Evolutionary conservation across 2,797 vertebrate species (phyloP).

Genomic region (Echeneis naucrates): DNA sequence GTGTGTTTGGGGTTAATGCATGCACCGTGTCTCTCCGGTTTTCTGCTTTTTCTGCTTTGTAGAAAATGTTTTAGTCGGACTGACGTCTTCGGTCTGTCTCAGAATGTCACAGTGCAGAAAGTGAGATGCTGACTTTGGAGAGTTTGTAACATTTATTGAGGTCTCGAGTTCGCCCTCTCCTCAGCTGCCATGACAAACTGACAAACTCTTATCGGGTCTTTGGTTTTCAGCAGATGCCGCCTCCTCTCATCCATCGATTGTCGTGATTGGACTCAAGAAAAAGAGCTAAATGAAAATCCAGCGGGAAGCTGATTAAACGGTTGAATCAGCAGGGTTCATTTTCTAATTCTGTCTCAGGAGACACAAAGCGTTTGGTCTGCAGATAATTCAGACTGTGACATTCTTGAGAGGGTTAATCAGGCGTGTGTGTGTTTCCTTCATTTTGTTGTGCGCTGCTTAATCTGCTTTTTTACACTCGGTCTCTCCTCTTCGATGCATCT

Average conservation of each 20-base stretch:
- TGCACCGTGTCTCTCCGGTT: constrained; percentile 34
- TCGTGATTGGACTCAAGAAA: constrained; percentile 5
- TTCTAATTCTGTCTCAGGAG: constrained; percentile 16
- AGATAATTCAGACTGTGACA: constrained; percentile 52
- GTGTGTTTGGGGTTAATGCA: constrained; percentile 24
- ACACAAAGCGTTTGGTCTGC: neutral
- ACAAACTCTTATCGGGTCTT: neutral
- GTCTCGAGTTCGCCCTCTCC: too few relatives aligned
- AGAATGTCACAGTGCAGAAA: constrained; percentile 40
- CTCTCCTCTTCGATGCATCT: neutral
- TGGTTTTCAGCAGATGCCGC: neutral
- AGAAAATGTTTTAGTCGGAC: neutral
- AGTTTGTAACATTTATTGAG: too few relatives aligned
- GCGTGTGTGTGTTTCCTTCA: constrained; percentile 13
- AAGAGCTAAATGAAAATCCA: constrained; percentile 7
- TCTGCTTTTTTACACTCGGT: constrained; percentile 4
- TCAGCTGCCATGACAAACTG: too few relatives aligned
- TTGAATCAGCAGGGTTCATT: constrained; percentile 10
- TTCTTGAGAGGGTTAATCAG: constrained; percentile 34
- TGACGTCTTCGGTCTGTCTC: neutral
- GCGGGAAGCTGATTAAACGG: constrained; percentile 15
- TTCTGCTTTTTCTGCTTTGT: constrained; percentile 16
- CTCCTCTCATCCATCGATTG: constrained; percentile 2
- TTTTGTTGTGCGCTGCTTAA: neutral
- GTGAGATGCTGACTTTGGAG: neutral